Evolutionary conservation across 2,797 vertebrate genomes (phyloP).

Genomic region (Gouania willdenowi): DNA sequence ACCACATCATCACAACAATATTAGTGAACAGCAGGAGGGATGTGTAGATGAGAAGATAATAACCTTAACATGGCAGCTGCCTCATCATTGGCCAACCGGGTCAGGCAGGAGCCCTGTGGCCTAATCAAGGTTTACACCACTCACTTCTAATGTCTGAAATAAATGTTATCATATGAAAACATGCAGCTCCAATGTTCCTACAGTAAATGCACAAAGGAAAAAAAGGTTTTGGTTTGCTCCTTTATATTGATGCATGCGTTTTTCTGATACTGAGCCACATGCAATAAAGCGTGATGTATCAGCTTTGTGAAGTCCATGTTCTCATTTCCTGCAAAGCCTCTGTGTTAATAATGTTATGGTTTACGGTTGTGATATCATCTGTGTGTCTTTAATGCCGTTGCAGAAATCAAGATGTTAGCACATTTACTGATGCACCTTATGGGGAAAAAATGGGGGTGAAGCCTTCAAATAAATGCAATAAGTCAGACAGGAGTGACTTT

Average conservation of each 20-base stretch:
- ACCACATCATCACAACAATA: conserved; percentile 13
- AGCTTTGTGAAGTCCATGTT: conserved; percentile 5
- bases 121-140: conserved; percentile 21
- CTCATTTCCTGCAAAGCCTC: neutral
- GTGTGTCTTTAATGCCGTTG: no score
- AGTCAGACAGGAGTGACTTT: no score
- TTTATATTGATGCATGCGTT: no score
- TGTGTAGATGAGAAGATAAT: conserved; percentile 26
- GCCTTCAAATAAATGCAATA: no score
- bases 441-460: no score
- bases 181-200: conserved; percentile 9
- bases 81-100: conserved; percentile 33
- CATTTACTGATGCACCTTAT: no score
- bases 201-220: no score
- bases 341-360: neutral
- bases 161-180: conserved; percentile 3
- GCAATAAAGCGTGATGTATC: conserved; percentile 5
- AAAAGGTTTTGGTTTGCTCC: no score
- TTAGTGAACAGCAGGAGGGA: conserved; percentile 23
- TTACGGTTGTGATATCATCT: no score
- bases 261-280: no score
- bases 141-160: conserved; percentile 10
- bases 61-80: conserved; percentile 22
- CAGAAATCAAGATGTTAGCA: no score
- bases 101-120: conserved; percentile 10